Conservation (phyloP, 1,140 invertebrate genomes). For the Caligus rogercresseyi region DNA sequence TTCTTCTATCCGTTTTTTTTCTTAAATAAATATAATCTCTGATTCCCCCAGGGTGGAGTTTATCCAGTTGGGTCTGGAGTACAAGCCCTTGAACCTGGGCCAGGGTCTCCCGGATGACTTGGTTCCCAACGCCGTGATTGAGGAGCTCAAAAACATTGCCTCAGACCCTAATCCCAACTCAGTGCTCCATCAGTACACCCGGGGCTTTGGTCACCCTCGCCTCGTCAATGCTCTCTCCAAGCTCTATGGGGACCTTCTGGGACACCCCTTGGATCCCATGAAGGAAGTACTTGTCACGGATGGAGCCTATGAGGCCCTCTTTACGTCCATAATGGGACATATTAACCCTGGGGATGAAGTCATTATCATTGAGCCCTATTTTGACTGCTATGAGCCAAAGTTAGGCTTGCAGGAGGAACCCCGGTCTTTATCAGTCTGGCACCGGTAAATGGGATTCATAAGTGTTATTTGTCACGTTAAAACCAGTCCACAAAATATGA, state of each 20-base stretch:
- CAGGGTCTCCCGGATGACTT: constrained; percentile 94
- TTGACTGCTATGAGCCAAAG: constrained; percentile 93
- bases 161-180: neutral
- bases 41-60: constrained; percentile 71
- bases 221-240: constrained; percentile 64
- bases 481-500: neutral
- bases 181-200: constrained; percentile 31
- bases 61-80: constrained; percentile 59
- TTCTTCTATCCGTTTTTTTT: constrained; percentile 21
- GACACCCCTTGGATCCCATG: constrained; percentile 48
- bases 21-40: constrained; percentile 19
- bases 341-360: constrained; percentile 58
- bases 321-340: constrained; percentile 52
- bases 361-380: constrained; percentile 95
- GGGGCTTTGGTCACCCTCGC: constrained; percentile 74
- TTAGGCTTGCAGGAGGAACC: constrained; percentile 62
- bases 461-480: no score
- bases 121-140: constrained; percentile 60
- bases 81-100: constrained; percentile 84
- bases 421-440: constrained; percentile 71
- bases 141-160: constrained; percentile 40
- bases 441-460: constrained; percentile 39
- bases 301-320: constrained; percentile 71
- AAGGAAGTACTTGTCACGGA: constrained; percentile 68
- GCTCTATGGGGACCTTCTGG: constrained; percentile 61